Conservation (phyloP, 2,888 invertebrate species). For the Oscheius sp. region DNA sequence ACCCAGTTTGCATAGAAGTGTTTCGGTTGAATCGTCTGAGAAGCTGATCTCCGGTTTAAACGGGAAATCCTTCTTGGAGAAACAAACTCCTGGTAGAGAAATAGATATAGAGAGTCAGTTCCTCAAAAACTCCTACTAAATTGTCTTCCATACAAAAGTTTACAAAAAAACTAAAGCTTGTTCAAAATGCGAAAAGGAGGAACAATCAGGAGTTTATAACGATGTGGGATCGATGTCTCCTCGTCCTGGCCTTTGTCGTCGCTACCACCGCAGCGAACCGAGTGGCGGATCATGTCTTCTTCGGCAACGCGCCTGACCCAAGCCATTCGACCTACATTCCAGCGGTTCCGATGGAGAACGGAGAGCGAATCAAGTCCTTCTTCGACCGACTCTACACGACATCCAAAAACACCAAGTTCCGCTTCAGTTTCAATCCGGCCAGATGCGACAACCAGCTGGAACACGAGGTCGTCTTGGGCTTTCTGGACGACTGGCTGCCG, state of each 20-base stretch:
- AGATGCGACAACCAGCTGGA: not conserved
- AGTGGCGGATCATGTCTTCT: not conserved
- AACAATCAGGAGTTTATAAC: no score
- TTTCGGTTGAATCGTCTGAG: no score
- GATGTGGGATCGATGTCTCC: no score
- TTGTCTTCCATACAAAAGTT: no score
- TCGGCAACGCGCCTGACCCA: not conserved
- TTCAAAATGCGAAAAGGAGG: no score
- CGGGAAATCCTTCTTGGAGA: no score
- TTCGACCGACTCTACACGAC: not conserved
- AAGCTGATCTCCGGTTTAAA: no score
- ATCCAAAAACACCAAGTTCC: not conserved
- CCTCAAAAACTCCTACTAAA: no score
- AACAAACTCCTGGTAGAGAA: no score
- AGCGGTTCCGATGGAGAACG: not conserved
- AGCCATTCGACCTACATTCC: not conserved
- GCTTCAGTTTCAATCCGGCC: constrained; percentile 3
- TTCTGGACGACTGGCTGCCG: not conserved
- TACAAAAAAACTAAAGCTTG: no score
- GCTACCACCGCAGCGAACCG: not conserved
- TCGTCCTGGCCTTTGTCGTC: not conserved
- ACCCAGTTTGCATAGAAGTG: not conserved
- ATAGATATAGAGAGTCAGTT: no score
- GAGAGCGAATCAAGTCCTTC: not conserved
- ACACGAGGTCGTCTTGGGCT: not conserved